These are phyloP conservation scores for Lemur catta DNA, from an alignment of 2,797 vertebrate genomes.

Conservation along the genomic window DNA sequence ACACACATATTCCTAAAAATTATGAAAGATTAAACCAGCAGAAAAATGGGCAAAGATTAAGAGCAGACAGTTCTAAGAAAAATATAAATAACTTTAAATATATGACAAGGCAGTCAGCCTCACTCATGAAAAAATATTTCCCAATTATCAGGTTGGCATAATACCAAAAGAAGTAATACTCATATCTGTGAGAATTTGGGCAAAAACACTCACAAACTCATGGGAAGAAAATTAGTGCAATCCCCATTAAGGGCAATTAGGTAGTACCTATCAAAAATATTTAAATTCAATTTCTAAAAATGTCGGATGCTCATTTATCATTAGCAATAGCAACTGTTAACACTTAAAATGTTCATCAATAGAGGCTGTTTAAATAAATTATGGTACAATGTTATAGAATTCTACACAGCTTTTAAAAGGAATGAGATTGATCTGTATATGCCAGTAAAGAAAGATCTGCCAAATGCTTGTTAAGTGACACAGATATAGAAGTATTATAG, in stretches of 20 bases:
- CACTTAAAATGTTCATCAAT: background rate
- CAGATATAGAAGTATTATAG: background rate
- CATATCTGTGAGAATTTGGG: background rate
- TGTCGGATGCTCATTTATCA: background rate
- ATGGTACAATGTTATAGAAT: background rate
- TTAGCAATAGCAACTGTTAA: background rate
- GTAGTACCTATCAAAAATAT: background rate
- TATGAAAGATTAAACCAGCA: slow-evolving; percentile 1
- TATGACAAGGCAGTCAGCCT: background rate
- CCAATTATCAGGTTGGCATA: background rate
- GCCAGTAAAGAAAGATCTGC: background rate
- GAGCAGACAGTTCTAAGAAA: background rate
- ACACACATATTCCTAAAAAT: background rate
- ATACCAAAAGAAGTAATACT: background rate
- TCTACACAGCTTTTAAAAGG: background rate
- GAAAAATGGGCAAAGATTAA: background rate
- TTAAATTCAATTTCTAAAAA: slow-evolving; percentile 1
- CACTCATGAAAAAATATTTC: background rate
- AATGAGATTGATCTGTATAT: background rate
- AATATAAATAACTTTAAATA: slow-evolving; percentile 18
- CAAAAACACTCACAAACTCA: background rate
- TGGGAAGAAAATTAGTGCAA: background rate
- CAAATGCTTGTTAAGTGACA: background rate
- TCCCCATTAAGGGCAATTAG: background rate
- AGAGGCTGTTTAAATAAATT: background rate